phyloP scores from a whole-genome alignment of 2,888 invertebrate genomes.

The Melitaea athalia region DNA sequence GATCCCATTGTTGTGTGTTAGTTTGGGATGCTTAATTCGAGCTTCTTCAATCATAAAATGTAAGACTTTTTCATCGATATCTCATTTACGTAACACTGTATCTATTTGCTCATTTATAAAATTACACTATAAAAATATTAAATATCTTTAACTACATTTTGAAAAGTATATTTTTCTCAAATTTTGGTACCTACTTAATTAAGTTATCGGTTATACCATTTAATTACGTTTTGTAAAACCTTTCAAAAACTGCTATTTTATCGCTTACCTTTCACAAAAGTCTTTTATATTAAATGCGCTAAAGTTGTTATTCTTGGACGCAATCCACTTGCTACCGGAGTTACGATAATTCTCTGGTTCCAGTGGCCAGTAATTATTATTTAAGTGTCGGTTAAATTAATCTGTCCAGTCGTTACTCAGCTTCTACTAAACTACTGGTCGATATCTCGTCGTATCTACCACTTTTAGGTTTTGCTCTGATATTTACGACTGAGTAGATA shows the following conservation, averaged over 20 bases:
- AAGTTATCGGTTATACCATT: constrained; percentile 41
- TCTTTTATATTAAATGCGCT: constrained; percentile 40
- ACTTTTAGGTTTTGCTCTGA: constrained; percentile 53
- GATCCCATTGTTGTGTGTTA: constrained; percentile 55
- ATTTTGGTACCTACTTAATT: constrained; percentile 40
- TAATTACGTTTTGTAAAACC: constrained; percentile 40
- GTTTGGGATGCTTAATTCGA: constrained; percentile 28
- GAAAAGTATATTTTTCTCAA: constrained; percentile 22
- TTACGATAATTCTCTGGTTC: constrained; percentile 60
- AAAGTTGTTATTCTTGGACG: constrained; percentile 52
- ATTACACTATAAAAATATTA: not conserved
- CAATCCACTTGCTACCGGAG: constrained; percentile 52
- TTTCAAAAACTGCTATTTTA: constrained; percentile 40
- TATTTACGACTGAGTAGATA: not conserved
- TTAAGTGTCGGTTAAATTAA: constrained; percentile 74
- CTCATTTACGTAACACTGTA: not conserved
- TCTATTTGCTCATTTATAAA: not conserved
- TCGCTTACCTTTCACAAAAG: constrained; percentile 43
- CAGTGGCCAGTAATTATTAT: constrained; percentile 75
- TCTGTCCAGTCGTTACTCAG: constrained; percentile 52
- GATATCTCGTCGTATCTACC: constrained; percentile 55
- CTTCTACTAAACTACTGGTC: constrained; percentile 45
- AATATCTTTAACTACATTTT: constrained; percentile 17
- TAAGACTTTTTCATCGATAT: not conserved
- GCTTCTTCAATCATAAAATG: constrained; percentile 1